A percentile compares a stretch with the other conserved stretches of the same genome.
These are phyloP conservation scores for Sebastes jordani DNA, from an alignment of 2,797 vertebrate species.

Conservation along the genomic window DNA sequence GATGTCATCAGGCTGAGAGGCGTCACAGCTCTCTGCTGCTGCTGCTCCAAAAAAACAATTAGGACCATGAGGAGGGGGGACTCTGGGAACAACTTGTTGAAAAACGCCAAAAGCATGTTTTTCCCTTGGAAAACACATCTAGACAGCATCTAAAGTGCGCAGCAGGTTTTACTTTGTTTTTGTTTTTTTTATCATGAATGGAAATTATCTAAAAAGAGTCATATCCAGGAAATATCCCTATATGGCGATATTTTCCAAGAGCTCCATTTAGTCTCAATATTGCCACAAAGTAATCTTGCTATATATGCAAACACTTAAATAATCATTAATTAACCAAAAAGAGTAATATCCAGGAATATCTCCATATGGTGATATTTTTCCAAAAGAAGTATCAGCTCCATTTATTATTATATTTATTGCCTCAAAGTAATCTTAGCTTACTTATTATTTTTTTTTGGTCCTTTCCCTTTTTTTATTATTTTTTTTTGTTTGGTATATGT, in stretches of 20 bases:
- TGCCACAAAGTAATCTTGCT: neutral
- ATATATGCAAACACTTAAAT: neutral
- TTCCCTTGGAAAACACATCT: rapidly evolving
- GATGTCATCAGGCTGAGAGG: constrained; percentile 72
- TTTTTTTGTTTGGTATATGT: too few relatives aligned
- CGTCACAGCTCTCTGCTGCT: constrained; percentile 44
- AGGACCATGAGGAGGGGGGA: neutral
- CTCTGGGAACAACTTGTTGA: constrained; percentile 64
- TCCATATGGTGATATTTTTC: too few relatives aligned
- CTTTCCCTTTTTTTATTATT: too few relatives aligned
- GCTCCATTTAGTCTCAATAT: neutral
- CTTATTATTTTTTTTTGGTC: too few relatives aligned
- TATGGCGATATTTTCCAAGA: neutral
- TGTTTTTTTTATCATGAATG: neutral
- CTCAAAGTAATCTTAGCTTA: too few relatives aligned
- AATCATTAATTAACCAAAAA: neutral
- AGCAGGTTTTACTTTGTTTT: neutral
- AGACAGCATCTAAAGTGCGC: neutral
- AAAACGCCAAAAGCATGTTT: constrained; percentile 5
- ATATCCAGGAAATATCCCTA: neutral
- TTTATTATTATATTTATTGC: too few relatives aligned
- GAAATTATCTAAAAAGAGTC: neutral
- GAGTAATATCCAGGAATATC: too few relatives aligned
- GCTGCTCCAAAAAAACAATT: constrained; percentile 19
- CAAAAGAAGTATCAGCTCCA: too few relatives aligned